These are phyloP conservation scores for Brachypalpus laphriformis DNA, from an alignment of 2,888 invertebrate genomes.

Conservation along the genomic window DNA sequence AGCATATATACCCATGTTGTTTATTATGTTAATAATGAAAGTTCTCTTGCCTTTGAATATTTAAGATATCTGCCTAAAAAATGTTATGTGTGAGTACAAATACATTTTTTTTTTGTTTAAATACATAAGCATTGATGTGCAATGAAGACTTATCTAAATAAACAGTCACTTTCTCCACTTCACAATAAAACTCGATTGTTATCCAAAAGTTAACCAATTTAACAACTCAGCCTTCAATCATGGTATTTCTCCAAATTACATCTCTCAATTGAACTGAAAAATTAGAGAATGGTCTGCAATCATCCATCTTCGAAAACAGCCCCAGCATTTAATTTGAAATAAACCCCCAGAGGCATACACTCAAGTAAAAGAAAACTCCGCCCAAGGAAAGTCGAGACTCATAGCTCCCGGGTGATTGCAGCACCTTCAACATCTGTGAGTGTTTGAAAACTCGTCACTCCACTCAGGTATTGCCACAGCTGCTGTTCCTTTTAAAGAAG, in stretches of 20 bases:
- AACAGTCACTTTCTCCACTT: too few species aligned
- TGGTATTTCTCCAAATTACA: slow-evolving; percentile 39
- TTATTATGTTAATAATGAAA: too few species aligned
- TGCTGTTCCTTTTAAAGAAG: slow-evolving; percentile 53
- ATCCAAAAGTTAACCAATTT: not conserved
- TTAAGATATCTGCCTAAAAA: too few species aligned
- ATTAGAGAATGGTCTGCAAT: not conserved
- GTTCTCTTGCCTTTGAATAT: too few species aligned
- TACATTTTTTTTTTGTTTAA: too few species aligned
- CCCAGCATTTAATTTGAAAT: slow-evolving; percentile 69
- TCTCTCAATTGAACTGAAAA: slow-evolving; percentile 40
- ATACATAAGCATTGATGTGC: too few species aligned
- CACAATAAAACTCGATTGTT: not conserved
- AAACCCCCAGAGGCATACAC: slow-evolving; percentile 56
- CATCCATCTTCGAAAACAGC: slow-evolving; percentile 43
- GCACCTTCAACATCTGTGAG: slow-evolving; percentile 60
- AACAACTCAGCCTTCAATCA: slow-evolving; percentile 7
- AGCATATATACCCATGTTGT: too few species aligned
- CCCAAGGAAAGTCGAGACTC: slow-evolving; percentile 30
- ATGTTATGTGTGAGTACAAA: too few species aligned
- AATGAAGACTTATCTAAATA: too few species aligned
- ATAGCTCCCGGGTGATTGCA: slow-evolving; percentile 61
- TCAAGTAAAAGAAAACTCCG: slow-evolving; percentile 25
- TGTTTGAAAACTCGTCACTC: slow-evolving; percentile 20
- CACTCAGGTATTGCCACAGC: slow-evolving; percentile 53